Conservation (phyloP, 2,888 invertebrate genomes). For the Caenorhabditis panamensis region DNA sequence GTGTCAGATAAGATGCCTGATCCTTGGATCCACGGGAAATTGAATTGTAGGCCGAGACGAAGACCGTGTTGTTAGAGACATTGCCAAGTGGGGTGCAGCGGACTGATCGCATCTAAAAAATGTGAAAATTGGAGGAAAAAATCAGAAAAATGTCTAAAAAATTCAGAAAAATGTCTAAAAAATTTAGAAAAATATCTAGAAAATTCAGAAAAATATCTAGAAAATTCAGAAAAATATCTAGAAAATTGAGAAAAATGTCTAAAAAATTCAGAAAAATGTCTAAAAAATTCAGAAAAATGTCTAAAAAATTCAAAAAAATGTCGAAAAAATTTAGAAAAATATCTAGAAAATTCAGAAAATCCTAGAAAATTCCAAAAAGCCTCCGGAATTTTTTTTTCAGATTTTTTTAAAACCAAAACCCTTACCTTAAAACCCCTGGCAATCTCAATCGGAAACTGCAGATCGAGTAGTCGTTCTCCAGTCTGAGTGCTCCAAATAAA, state of each 20-base stretch:
- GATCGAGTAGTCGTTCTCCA: constrained; percentile 65
- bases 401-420: background rate
- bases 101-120: constrained; percentile 73
- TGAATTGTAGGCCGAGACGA: constrained; percentile 75
- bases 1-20: constrained; percentile 66
- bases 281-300: background rate
- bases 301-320: background rate
- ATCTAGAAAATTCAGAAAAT: constrained; percentile 23
- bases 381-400: background rate
- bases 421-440: constrained; percentile 65
- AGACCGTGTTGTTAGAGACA: constrained; percentile 60
- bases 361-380: too few species aligned
- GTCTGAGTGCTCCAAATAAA: constrained; percentile 68
- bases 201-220: too few species aligned
- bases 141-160: background rate
- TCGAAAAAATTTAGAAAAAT: background rate
- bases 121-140: background rate
- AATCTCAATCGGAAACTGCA: constrained; percentile 65
- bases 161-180: background rate
- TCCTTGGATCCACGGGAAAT: constrained; percentile 70
- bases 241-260: background rate
- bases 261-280: background rate
- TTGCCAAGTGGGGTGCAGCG: constrained; percentile 70
- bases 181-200: too few species aligned
- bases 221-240: background rate